These are phyloP conservation scores for Eumaeus atala DNA, from an alignment of 1,140 invertebrate genomes.

Conservation along the genomic window DNA sequence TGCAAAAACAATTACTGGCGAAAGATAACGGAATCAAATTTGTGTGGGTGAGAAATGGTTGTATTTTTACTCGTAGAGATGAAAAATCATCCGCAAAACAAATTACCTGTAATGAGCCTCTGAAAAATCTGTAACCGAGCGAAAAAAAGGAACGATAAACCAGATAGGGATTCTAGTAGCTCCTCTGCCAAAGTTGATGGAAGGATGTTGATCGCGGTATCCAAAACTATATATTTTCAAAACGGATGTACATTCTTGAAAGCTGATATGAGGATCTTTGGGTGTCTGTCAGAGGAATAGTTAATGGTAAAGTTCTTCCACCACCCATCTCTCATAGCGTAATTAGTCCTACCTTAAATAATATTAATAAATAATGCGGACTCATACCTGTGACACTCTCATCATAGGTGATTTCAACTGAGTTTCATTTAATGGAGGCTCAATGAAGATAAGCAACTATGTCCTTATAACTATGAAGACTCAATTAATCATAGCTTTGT, in stretches of 20 bases:
- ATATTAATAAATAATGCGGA: too few relatives aligned
- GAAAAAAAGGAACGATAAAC: slow-evolving; percentile 12
- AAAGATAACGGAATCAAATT: slow-evolving; percentile 25
- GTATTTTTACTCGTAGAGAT: too few relatives aligned
- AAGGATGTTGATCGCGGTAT: too few relatives aligned
- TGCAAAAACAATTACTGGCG: slow-evolving; percentile 23
- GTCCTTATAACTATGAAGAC: neutral
- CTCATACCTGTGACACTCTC: too few relatives aligned
- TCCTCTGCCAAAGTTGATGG: too few relatives aligned
- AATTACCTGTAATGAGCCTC: too few relatives aligned
- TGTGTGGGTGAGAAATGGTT: too few relatives aligned
- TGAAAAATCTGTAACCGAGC: too few relatives aligned
- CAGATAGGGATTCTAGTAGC: slow-evolving; percentile 19
- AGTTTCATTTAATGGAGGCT: neutral
- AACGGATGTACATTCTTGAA: slow-evolving; percentile 19
- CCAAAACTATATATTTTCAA: too few relatives aligned
- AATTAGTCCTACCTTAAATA: too few relatives aligned
- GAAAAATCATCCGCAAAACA: too few relatives aligned
- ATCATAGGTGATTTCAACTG: neutral
- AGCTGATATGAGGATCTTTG: slow-evolving; percentile 23
- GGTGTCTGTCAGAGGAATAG: slow-evolving; percentile 8
- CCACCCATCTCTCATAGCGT: slow-evolving; percentile 11
- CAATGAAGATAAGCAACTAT: too few relatives aligned
- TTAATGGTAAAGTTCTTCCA: slow-evolving; percentile 1
- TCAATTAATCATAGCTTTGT: neutral